Percentiles rank a stretch among this genome's conserved stretches.
These are phyloP conservation scores for Nannoperca obscura DNA, from an alignment of 2,797 vertebrate genomes.

Conservation along the genomic window DNA sequence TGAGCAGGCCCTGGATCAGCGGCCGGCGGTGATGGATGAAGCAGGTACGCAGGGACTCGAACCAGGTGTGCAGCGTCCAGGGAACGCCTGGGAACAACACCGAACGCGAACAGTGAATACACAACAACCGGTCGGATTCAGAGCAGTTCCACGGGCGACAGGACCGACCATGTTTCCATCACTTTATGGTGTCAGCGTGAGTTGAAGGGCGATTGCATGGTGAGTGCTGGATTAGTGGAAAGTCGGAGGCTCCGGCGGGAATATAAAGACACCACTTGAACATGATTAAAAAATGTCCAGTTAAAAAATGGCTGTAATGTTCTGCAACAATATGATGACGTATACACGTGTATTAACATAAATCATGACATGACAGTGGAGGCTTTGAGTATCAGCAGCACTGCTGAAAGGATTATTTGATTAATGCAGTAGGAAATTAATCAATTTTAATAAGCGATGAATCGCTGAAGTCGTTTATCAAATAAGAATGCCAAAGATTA, in stretches of 20 bases:
- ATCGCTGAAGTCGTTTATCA: not conserved
- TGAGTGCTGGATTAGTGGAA: conserved; percentile 24
- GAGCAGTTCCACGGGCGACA: conserved; percentile 39
- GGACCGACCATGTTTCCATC: conserved; percentile 79
- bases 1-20: conserved; percentile 87
- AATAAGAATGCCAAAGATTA: not conserved
- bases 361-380: conserved; percentile 26
- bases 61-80: conserved; percentile 90
- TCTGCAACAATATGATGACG: conserved; percentile 14
- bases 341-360: conserved; percentile 14
- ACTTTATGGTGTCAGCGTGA: conserved; percentile 39
- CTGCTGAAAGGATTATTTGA: conserved; percentile 8
- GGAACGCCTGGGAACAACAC: conserved; percentile 83
- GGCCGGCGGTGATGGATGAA: conserved; percentile 85
- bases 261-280: conserved; percentile 26
- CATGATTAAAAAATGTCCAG: conserved; percentile 21
- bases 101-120: conserved; percentile 57
- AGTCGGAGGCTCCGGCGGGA: conserved; percentile 6
- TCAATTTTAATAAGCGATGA: not conserved
- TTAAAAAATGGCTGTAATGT: conserved; percentile 4
- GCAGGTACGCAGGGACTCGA: conserved; percentile 86
- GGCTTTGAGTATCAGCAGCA: not conserved
- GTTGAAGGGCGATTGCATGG: conserved; percentile 31
- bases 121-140: not conserved
- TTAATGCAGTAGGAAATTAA: conserved; percentile 5